phyloP scores from a whole-genome alignment of 2,888 invertebrate species.

The Eugnorisma glareosa region DNA sequence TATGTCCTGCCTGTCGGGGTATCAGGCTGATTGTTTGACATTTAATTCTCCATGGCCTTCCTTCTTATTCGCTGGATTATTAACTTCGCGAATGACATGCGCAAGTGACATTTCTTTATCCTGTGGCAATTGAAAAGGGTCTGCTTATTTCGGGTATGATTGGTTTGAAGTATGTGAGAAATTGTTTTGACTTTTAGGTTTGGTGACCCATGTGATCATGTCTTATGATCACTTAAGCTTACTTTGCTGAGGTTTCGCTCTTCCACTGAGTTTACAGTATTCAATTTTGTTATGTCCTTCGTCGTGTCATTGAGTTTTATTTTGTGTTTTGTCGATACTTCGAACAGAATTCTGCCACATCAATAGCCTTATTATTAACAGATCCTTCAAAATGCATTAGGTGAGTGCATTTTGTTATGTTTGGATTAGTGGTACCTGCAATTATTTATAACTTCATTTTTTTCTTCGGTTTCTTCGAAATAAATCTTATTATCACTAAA shows the following conservation, averaged over 20 bases:
- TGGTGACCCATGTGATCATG: slow-evolving; percentile 11
- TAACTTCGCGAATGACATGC: slow-evolving; percentile 54
- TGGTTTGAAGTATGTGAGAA: not conserved
- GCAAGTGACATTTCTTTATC: slow-evolving; percentile 46
- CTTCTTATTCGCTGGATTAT: slow-evolving; percentile 57
- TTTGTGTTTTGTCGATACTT: not conserved
- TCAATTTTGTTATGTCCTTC: not conserved
- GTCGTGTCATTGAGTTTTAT: not conserved
- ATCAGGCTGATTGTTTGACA: slow-evolving; percentile 66
- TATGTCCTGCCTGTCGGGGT: slow-evolving; percentile 47
- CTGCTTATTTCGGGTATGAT: slow-evolving; percentile 31
- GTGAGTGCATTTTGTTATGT: not conserved
- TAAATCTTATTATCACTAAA: slow-evolving; percentile 3
- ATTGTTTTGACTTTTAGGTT: slow-evolving; percentile 5
- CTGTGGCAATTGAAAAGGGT: slow-evolving; percentile 37
- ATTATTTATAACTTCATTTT: not conserved
- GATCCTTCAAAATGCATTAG: not conserved
- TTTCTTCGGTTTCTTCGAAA: not conserved
- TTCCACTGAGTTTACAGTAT: not conserved
- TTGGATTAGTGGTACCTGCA: not conserved
- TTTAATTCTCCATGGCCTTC: slow-evolving; percentile 66
- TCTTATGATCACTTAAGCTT: not conserved
- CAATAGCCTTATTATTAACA: not conserved
- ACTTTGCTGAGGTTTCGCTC: not conserved
- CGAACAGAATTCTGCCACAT: not conserved